A percentile compares a stretch with the other conserved stretches of the same genome.
Conservation (phyloP, 2,888 invertebrate genomes). For the Drosophila phalerata region DNA sequence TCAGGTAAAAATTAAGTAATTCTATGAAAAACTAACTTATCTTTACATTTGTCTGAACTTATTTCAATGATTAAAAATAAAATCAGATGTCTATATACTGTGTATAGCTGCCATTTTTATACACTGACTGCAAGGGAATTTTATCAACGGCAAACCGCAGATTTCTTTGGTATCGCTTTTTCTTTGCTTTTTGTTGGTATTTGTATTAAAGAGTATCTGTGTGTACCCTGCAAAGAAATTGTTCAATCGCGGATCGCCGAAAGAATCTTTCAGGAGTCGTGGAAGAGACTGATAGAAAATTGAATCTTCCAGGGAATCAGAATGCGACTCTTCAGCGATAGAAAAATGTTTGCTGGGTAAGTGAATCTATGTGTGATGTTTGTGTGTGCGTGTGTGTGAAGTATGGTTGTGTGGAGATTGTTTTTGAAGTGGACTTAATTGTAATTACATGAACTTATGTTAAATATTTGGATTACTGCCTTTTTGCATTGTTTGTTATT, state of each 20-base stretch:
- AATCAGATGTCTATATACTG: not conserved
- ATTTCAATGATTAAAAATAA: not conserved
- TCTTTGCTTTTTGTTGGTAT: slow-evolving; percentile 25
- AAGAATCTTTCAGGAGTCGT: no score
- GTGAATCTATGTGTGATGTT: slow-evolving; percentile 11
- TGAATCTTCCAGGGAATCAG: no score
- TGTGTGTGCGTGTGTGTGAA: not conserved
- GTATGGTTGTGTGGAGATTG: slow-evolving; percentile 1
- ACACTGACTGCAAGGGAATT: slow-evolving; percentile 12
- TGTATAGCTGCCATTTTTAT: not conserved
- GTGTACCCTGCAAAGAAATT: not conserved
- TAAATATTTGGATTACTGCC: slow-evolving; percentile 56
- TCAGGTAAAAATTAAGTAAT: not conserved
- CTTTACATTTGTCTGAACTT: not conserved
- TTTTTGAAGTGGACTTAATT: slow-evolving; percentile 43
- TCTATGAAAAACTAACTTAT: not conserved
- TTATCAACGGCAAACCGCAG: slow-evolving; percentile 7
- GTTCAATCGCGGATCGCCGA: no score
- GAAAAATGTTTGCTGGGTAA: not conserved
- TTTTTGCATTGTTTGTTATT: slow-evolving; percentile 47
- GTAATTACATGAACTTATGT: slow-evolving; percentile 64
- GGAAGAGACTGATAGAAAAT: no score
- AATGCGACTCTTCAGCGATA: no score
- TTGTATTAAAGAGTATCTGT: slow-evolving; percentile 34
- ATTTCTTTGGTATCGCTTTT: not conserved